Evolutionary conservation across 2,113 vertebrate species (phyloP).

Genomic region (Antechinus flavipes): DNA sequence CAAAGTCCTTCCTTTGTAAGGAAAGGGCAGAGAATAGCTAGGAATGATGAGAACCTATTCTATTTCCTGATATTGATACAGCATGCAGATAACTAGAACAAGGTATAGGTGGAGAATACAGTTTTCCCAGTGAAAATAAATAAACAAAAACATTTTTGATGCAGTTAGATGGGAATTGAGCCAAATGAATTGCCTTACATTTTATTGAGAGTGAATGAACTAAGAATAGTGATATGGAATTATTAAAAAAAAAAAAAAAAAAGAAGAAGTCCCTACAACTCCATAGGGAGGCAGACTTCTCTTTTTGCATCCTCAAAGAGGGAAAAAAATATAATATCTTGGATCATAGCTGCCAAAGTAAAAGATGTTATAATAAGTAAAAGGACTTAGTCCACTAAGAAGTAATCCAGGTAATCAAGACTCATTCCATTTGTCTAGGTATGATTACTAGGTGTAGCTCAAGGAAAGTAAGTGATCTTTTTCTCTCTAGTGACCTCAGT

Average conservation of each 20-base stretch:
- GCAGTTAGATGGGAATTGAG: background rate
- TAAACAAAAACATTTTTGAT: background rate
- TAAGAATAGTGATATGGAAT: background rate
- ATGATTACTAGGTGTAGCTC: fast-evolving
- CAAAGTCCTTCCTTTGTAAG: background rate
- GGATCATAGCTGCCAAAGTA: background rate
- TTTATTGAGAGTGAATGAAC: background rate
- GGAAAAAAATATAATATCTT: background rate
- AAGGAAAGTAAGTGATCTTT: background rate
- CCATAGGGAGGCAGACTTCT: background rate
- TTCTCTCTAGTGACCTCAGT: background rate
- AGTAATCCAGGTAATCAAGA: background rate
- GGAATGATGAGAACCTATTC: background rate
- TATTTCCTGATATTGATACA: background rate
- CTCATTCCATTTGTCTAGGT: background rate
- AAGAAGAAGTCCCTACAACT: background rate
- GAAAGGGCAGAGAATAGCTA: background rate
- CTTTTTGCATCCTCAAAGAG: fast-evolving
- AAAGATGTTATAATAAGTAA: background rate
- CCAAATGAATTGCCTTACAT: background rate
- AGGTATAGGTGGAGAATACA: background rate
- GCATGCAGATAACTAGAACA: background rate
- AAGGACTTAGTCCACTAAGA: no score
- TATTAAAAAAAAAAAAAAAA: background rate
- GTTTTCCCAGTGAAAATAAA: background rate